These are phyloP conservation scores for Lypha dubia DNA, from an alignment of 2,888 invertebrate genomes.

Conservation along the genomic window DNA sequence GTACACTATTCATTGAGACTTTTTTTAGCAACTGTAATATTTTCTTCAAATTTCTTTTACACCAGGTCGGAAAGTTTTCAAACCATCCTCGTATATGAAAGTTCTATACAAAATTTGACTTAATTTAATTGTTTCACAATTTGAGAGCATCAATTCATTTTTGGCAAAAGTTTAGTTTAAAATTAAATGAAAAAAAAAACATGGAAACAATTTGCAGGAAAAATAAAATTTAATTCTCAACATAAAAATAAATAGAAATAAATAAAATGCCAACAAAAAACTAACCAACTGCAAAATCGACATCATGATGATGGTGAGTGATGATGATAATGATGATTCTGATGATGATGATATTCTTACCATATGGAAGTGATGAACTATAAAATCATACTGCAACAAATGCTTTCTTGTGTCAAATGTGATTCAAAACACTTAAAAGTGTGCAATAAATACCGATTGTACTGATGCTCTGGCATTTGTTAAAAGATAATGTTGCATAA, in stretches of 20 bases:
- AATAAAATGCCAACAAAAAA: neutral
- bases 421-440: neutral
- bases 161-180: neutral
- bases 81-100: neutral
- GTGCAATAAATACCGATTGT: neutral
- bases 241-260: neutral
- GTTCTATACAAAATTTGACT: neutral
- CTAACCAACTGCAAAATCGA: conserved; percentile 3
- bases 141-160: neutral
- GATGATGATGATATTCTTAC: neutral
- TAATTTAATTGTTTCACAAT: conserved; percentile 1
- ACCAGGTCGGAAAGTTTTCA: neutral
- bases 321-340: neutral
- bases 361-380: conserved; percentile 3
- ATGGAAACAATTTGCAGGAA: neutral
- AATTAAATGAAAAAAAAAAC: neutral
- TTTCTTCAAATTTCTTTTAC: neutral
- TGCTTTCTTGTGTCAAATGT: conserved; percentile 7
- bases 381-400: neutral
- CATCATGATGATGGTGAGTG: neutral
- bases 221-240: neutral
- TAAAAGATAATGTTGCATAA: conserved; percentile 1
- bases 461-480: neutral
- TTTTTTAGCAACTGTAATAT: too few relatives aligned
- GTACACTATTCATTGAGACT: too few relatives aligned